Evolutionary conservation across 2,888 invertebrate genomes (phyloP).

Genomic region (Epicampocera succincta): DNA sequence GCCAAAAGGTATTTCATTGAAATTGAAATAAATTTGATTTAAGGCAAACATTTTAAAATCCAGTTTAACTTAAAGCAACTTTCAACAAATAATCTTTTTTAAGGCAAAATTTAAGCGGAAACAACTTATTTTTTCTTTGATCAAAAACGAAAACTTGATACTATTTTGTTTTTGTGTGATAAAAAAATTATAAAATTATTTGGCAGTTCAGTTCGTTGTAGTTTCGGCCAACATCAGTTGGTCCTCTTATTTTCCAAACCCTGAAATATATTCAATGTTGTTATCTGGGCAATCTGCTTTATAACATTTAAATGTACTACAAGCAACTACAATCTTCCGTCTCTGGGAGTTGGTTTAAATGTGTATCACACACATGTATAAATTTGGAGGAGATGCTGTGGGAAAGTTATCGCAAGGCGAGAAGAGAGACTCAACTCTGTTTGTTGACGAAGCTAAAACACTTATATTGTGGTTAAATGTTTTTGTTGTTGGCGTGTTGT

Average conservation of each 20-base stretch:
- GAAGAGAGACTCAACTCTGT: conserved; percentile 2
- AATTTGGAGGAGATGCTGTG: neutral
- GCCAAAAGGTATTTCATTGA: too few relatives aligned
- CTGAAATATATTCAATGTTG: neutral
- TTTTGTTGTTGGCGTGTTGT: conserved; percentile 24
- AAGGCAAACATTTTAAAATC: too few relatives aligned
- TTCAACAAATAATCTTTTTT: too few relatives aligned
- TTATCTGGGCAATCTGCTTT: conserved; percentile 33
- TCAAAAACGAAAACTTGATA: too few relatives aligned
- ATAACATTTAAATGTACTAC: conserved; percentile 23
- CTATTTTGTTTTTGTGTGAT: too few relatives aligned
- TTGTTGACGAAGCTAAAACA: conserved; percentile 23
- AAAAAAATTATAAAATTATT: too few relatives aligned
- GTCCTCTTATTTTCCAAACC: neutral
- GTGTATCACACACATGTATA: neutral
- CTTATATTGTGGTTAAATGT: conserved; percentile 32
- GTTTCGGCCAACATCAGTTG: neutral
- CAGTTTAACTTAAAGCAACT: too few relatives aligned
- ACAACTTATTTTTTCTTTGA: too few relatives aligned
- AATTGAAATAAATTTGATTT: too few relatives aligned
- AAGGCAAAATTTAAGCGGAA: too few relatives aligned
- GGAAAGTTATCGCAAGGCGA: neutral
- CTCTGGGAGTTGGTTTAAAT: neutral
- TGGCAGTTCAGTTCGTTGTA: neutral
- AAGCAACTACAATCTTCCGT: conserved; percentile 21